These are phyloP conservation scores for Neolamprologus fasciatus DNA, from an alignment of 2,113 vertebrate species.

Conservation along the genomic window DNA sequence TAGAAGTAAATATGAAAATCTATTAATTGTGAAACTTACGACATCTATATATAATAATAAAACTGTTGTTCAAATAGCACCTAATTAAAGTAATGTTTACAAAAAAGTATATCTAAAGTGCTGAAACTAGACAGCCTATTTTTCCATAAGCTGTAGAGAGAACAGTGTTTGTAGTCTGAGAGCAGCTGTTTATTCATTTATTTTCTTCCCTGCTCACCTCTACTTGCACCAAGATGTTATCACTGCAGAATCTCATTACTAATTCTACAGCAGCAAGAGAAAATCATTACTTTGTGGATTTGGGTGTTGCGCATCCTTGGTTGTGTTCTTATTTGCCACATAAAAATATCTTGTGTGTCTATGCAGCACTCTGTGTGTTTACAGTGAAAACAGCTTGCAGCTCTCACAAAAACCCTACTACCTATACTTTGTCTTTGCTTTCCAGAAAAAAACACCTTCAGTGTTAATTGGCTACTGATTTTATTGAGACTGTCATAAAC, in stretches of 20 bases:
- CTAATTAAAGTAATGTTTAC: neutral
- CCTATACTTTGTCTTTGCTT: neutral
- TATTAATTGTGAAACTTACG: neutral
- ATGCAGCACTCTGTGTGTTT: neutral
- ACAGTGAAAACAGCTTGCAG: slow-evolving; percentile 16
- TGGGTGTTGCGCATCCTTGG: neutral
- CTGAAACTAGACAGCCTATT: neutral
- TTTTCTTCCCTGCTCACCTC: neutral
- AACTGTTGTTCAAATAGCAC: neutral
- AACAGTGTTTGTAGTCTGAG: neutral
- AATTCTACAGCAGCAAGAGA: neutral
- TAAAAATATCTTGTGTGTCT: neutral
- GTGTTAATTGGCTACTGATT: neutral
- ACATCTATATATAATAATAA: neutral
- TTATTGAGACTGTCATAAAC: neutral
- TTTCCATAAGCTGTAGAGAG: neutral
- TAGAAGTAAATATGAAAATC: neutral
- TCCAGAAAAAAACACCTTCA: neutral
- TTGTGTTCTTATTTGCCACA: neutral
- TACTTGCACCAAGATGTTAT: neutral
- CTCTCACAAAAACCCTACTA: neutral
- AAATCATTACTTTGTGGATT: neutral
- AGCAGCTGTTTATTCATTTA: neutral
- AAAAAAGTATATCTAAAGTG: neutral
- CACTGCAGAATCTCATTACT: neutral